Evolutionary conservation across 2,113 vertebrate species (phyloP), one percentile per base, ranked within the genome.

Genomic region (Alouatta palliata): DNA sequence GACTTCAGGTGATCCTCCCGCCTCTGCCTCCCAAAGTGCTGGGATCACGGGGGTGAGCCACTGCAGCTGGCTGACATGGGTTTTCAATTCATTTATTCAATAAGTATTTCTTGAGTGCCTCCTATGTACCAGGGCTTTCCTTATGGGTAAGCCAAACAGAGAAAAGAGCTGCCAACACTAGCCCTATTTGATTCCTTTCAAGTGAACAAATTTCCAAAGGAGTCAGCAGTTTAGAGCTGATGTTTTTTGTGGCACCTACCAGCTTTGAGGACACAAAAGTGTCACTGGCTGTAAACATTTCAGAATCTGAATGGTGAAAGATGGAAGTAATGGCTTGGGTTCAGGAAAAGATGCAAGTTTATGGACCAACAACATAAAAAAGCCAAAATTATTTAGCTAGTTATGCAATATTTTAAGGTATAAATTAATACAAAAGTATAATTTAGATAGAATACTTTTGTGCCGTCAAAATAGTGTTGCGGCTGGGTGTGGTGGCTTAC

Each of bases 1-100:
- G 61, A 13, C 61, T 12, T 64, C 27, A 64, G 61, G 61, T 14
- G 27, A 30, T 14, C 12, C 27, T 0, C 61, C 61, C 0, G 0
- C 61, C 61, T 64, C 5, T 0, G 61, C 27, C 27, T 64, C 61
- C 61, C 12, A 2, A 30, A 64, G 27, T 64, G 27, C 61, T 64
- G 61, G 61, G 12, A 64, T 64, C 30, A 30, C 12, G 14, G 27
- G 12, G 27, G 5, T 64, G 27, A 64, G 12, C 61, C 61, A 64
- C 61, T 6, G 27, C 61, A 64, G 27, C 27, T 4, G 61, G 61
- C 12, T 5, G 0, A 64, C 40, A 23, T 83, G 47, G 27, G 47
- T 76, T 96, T 93, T 91, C 21, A 84, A 91, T 94, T 90, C 64
- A 94, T n/a, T 91, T 35, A 35, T 37, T 93, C 40, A 91, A 14